phyloP scores from a whole-genome alignment of 2,888 invertebrate genomes.

The Acanthococcus lagerstroemiae region DNA sequence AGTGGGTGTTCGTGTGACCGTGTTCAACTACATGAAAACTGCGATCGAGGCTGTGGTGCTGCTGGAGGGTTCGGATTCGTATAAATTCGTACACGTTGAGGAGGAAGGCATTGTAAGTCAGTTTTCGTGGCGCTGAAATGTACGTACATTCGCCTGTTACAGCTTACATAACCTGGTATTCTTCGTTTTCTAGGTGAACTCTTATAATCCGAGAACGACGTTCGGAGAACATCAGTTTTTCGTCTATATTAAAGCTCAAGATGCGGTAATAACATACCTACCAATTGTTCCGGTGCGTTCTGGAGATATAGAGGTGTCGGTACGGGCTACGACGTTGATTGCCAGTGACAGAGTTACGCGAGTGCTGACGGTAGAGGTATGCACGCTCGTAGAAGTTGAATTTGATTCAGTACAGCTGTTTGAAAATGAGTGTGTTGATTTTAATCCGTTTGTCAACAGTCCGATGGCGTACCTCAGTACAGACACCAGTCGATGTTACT shows the following conservation, averaged over 20 bases:
- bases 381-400: not conserved
- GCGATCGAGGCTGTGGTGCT: conserved; percentile 79
- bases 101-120: conserved; percentile 67
- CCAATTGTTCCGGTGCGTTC: conserved; percentile 77
- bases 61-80: conserved; percentile 71
- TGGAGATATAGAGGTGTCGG: conserved; percentile 62
- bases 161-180: not conserved
- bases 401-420: not conserved
- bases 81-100: conserved; percentile 86
- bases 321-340: conserved; percentile 65
- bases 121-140: not conserved
- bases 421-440: not conserved
- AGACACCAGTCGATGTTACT: conserved; percentile 84
- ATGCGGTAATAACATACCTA: conserved; percentile 71
- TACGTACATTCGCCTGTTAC: not conserved
- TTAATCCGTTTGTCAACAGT: conserved; percentile 46
- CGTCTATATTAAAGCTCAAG: conserved; percentile 69
- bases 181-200: conserved; percentile 47
- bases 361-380: conserved; percentile 58
- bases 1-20: conserved; percentile 79
- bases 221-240: conserved; percentile 93
- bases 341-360: conserved; percentile 60
- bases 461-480: conserved; percentile 85
- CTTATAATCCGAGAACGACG: conserved; percentile 82
- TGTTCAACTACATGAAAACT: conserved; percentile 86